These are phyloP conservation scores for Myripristis murdjan DNA, from an alignment of 2,797 vertebrate species.

Conservation along the genomic window DNA sequence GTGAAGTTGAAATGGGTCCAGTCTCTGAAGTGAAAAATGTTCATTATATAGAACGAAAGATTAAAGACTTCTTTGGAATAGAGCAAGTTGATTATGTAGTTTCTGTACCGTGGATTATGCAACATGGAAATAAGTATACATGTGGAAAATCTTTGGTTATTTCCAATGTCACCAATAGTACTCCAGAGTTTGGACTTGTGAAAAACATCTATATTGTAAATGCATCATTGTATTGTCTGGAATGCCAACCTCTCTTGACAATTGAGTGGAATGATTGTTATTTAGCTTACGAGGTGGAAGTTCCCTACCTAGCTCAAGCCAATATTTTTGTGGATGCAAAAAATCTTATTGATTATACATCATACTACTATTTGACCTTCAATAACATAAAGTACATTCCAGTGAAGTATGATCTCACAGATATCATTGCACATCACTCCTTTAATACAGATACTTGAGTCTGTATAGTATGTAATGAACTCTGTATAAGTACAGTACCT, in stretches of 20 bases:
- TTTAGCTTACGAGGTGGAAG: conserved; percentile 43
- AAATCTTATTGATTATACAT: conserved; percentile 34
- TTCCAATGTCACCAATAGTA: conserved; percentile 23
- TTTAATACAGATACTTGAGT: no score
- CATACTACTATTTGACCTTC: conserved; percentile 29
- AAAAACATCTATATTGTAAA: conserved; percentile 41
- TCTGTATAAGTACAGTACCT: no score
- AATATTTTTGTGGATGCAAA: conserved; percentile 40
- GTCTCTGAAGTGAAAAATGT: conserved; percentile 37
- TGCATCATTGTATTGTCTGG: conserved; percentile 30
- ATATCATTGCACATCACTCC: conserved; percentile 30
- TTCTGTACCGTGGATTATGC: conserved; percentile 35
- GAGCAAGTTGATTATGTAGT: conserved; percentile 34
- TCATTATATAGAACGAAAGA: conserved; percentile 37
- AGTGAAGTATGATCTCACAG: conserved; percentile 40
- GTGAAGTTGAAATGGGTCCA: conserved; percentile 37
- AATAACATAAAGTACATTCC: conserved; percentile 35
- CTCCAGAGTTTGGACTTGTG: conserved; percentile 30
- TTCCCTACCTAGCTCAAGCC: conserved; percentile 38
- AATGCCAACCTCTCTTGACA: conserved; percentile 34
- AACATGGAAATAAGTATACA: conserved; percentile 45
- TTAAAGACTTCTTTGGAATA: conserved; percentile 40
- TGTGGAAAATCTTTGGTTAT: conserved; percentile 42
- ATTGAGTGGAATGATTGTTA: conserved; percentile 24
- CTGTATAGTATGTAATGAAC: not conserved